phyloP scores from a whole-genome alignment of 2,797 vertebrate genomes.

The Sitta carolinensis region DNA sequence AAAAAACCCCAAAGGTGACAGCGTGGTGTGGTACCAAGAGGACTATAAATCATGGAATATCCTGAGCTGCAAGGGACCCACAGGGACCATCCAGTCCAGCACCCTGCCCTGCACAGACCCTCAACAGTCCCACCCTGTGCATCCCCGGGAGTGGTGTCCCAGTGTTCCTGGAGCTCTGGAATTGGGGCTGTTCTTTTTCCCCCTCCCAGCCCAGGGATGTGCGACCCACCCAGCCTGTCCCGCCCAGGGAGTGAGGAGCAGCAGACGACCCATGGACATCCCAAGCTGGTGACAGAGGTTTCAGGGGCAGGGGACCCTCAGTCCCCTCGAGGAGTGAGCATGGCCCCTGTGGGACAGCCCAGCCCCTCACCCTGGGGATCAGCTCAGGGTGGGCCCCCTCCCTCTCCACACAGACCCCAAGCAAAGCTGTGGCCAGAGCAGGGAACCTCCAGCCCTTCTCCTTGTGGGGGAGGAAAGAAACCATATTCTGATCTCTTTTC shows the following conservation, averaged over 20 bases:
- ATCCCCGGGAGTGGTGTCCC: accelerated
- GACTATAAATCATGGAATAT: neutral
- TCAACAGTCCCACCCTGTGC: neutral
- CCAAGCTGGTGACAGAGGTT: neutral
- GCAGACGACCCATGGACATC: neutral
- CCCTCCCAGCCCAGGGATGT: neutral
- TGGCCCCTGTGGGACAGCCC: neutral
- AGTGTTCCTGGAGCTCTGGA: neutral
- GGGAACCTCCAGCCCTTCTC: neutral
- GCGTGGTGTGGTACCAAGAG: neutral
- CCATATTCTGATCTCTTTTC: neutral
- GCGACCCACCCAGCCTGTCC: neutral
- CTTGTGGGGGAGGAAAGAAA: neutral
- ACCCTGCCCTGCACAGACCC: neutral
- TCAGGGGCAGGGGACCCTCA: neutral
- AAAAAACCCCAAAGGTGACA: neutral
- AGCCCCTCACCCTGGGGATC: neutral
- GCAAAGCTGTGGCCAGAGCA: neutral
- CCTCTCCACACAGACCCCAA: neutral
- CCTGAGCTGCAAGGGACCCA: neutral
- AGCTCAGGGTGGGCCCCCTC: neutral
- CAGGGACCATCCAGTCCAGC: neutral
- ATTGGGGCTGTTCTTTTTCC: neutral
- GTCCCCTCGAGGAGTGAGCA: neutral
- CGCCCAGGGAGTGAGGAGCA: neutral